These are phyloP conservation scores for Drosophila anomelani DNA, from an alignment of 2,888 invertebrate genomes.

Conservation along the genomic window DNA sequence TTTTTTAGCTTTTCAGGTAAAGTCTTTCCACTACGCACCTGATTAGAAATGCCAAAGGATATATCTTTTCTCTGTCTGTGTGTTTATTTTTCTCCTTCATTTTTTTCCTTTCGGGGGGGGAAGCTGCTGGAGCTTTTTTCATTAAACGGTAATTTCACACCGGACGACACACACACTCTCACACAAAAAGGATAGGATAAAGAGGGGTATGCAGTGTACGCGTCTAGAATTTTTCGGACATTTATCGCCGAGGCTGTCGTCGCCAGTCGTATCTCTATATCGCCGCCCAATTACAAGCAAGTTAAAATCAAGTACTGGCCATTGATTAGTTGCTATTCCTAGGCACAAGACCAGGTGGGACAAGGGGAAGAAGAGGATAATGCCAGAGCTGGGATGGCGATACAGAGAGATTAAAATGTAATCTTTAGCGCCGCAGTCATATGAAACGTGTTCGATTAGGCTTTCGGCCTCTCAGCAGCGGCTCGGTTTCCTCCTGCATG, in stretches of 20 bases:
- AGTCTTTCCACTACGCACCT: constrained; percentile 33
- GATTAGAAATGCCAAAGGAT: constrained; percentile 8
- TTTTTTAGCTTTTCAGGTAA: background rate
- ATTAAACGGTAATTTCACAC: constrained; percentile 80
- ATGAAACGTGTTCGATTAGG: constrained; percentile 80
- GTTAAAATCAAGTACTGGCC: constrained; percentile 79
- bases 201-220: constrained; percentile 51
- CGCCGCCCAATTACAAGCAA: constrained; percentile 78
- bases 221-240: constrained; percentile 72
- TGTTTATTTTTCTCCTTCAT: constrained; percentile 10
- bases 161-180: constrained; percentile 44
- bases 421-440: constrained; percentile 80
- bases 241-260: constrained; percentile 73
- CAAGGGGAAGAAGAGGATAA: background rate
- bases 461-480: constrained; percentile 41
- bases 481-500: constrained; percentile 8
- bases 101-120: constrained; percentile 8
- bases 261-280: constrained; percentile 66
- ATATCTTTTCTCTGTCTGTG: constrained; percentile 29
- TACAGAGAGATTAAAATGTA: constrained; percentile 74
- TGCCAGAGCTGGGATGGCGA: constrained; percentile 1
- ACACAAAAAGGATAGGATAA: background rate
- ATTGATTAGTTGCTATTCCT: constrained; percentile 71
- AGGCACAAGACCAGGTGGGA: background rate
- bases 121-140: constrained; percentile 64